A percentile compares a stretch with the other conserved stretches of the same genome.
Conservation (phyloP, 2,113 vertebrate genomes). For the Mesitornis unicolor region DNA sequence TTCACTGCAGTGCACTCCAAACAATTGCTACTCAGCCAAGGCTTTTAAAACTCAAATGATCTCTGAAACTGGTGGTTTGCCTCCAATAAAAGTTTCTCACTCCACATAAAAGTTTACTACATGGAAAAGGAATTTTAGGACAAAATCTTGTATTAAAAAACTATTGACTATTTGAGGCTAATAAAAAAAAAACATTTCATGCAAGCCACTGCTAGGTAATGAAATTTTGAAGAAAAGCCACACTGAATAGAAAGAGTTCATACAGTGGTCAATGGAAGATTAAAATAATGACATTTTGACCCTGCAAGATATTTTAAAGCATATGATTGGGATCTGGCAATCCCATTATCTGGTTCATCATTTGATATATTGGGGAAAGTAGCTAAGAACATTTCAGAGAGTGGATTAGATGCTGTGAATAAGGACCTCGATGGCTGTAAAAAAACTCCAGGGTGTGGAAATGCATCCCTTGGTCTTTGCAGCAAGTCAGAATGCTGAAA, state of each 20-base stretch:
- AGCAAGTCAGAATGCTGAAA: background rate
- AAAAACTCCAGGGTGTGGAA: background rate
- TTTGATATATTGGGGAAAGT: background rate
- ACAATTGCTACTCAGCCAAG: background rate
- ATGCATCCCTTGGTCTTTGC: background rate
- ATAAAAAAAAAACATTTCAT: background rate
- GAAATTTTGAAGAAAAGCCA: background rate
- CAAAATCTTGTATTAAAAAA: background rate
- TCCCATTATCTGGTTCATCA: background rate
- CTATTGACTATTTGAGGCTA: background rate
- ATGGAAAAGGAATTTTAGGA: background rate
- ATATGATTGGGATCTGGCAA: background rate
- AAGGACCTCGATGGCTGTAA: background rate
- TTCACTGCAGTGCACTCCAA: background rate
- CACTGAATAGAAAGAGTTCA: background rate
- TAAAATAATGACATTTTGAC: conserved; percentile 37
- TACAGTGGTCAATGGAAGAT: background rate
- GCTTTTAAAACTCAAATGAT: background rate
- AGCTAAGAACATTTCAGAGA: background rate
- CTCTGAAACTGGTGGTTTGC: background rate
- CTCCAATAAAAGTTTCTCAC: too few species aligned
- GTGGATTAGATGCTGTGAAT: background rate
- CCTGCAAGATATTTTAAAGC: background rate
- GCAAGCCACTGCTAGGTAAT: background rate
- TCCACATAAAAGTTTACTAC: background rate